Evolutionary conservation across 2,888 invertebrate genomes (phyloP), one percentile per base, ranked within the genome.

Genomic region (Odontomyia ornata): DNA sequence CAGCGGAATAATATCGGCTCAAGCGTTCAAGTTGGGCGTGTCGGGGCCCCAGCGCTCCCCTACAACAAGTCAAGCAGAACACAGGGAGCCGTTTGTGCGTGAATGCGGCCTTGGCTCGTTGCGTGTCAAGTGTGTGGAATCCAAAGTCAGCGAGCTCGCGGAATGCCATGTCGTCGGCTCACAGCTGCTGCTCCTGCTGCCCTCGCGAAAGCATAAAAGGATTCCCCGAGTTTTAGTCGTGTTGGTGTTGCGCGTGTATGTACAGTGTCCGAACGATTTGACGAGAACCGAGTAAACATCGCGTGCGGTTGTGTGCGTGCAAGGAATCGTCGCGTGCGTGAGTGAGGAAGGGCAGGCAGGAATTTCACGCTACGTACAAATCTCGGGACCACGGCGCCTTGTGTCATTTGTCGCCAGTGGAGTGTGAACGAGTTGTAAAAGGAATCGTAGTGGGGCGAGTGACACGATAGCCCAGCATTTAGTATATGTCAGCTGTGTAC

Each of bases 161-260:
- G n/a, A 46, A 25, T 30, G 69, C 47, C 69, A 69, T 69, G 69
- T 47, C 46, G 25, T 9, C 23, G 15, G 23, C n/a, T 43, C 36
- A n/a, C 69, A 43, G 69, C 69, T 69, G 69, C 69, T 69, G 21
- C 28, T 36, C 36, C 36, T 36, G 36, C 9, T 36, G 36, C 36
- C 36, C 36, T 36, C 69, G 69, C 21, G 47, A 18, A 69, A 25
- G 23, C 46, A 65, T 36, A 25, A 69, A 69, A 69, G 69, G 69
- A 69, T 69, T 46, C 30, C 46, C 69, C 47, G 69, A 21, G 46
- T 69, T 25, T 23, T 69, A 69, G 67, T 69, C 47, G 69, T 69
- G 69, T 69, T 21, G 15, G 69, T 15, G 69, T 69, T 2, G n/a
- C 43, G 30, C 43, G 65, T 65, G 21, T 27, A 25, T 2, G 13